These are phyloP conservation scores for Nothoprocta pentlandii DNA, from an alignment of 2,113 vertebrate genomes.

Conservation along the genomic window DNA sequence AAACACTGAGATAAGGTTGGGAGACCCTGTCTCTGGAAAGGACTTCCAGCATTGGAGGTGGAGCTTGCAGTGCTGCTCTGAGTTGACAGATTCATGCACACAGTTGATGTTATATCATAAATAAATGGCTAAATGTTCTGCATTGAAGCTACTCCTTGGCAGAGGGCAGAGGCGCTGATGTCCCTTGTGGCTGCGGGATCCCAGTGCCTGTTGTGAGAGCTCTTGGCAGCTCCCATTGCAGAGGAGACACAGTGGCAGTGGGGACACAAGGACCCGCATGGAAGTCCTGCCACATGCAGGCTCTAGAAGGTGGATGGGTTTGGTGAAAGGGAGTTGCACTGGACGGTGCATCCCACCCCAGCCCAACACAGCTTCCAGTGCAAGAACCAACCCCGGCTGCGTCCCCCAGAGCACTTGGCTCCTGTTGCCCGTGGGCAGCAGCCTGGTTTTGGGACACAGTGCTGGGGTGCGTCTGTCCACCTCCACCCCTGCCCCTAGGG, in stretches of 20 bases:
- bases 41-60: no score
- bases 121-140: background rate
- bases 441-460: background rate
- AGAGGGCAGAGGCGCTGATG: background rate
- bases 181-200: background rate
- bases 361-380: background rate
- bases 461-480: background rate
- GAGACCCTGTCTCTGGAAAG: background rate
- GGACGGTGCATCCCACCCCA: background rate
- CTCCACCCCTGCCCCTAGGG: background rate
- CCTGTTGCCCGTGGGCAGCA: background rate
- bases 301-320: background rate
- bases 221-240: background rate
- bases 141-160: background rate
- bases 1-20: background rate
- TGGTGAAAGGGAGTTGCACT: background rate
- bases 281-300: background rate
- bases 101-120: no score
- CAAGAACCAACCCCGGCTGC: background rate
- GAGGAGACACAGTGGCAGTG: background rate
- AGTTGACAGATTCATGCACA: accelerated
- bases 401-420: background rate
- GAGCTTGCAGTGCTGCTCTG: background rate
- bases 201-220: background rate
- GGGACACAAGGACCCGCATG: background rate